Conservation (phyloP, 2,797 vertebrate species). For the Oreochromis grahami region DNA sequence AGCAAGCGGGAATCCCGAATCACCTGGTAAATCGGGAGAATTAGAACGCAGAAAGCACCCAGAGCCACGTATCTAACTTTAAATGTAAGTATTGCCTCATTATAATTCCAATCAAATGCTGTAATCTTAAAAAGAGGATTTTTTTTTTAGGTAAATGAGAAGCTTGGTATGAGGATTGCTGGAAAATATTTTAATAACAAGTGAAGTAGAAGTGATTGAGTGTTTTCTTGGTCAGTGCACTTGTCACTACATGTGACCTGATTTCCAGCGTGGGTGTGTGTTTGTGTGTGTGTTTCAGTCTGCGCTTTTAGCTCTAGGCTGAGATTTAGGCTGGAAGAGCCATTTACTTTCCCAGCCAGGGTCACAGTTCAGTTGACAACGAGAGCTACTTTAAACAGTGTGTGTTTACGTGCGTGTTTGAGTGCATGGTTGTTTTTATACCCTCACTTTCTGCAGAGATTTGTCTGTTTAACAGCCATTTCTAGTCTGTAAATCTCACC, state of each 20-base stretch:
- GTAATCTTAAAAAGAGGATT: background rate
- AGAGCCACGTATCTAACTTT: background rate
- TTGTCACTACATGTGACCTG: slow-evolving; percentile 50
- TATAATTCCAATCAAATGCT: background rate
- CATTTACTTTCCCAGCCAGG: slow-evolving; percentile 15
- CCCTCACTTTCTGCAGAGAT: background rate
- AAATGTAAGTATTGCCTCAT: slow-evolving; percentile 9
- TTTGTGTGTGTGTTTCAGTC: slow-evolving; percentile 1
- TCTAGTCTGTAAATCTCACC: background rate
- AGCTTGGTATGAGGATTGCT: background rate
- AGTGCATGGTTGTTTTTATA: background rate
- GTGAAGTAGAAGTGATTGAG: slow-evolving; percentile 49
- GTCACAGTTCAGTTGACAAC: slow-evolving; percentile 56
- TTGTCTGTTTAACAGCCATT: background rate
- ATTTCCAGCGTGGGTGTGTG: slow-evolving; percentile 25
- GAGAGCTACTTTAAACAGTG: slow-evolving; percentile 24
- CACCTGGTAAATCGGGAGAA: background rate
- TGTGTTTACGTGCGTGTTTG: background rate
- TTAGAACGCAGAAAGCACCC: background rate
- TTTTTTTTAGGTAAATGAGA: background rate
- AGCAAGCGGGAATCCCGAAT: background rate
- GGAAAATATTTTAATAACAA: background rate
- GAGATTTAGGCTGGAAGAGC: slow-evolving; percentile 47
- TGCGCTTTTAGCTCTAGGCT: slow-evolving; percentile 38
- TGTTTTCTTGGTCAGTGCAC: slow-evolving; percentile 60